Evolutionary conservation across 2,888 invertebrate genomes (phyloP), one percentile per base, ranked within the genome.

Genomic region (Beris morrisii): DNA sequence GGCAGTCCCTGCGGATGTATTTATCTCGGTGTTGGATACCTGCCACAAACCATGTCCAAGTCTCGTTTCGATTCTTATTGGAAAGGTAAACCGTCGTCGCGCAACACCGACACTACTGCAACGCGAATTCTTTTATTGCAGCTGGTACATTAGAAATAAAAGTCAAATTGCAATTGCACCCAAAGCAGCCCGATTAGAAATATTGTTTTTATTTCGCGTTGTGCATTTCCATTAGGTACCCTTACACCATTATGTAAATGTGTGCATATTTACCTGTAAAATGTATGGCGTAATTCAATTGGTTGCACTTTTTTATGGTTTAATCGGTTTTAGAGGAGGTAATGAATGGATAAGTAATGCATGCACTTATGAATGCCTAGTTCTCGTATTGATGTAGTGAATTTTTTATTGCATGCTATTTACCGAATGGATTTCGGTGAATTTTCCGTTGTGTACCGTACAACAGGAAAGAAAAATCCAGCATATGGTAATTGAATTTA

Each of bases 301-400:
- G 61, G 52, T 38, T 61, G 61, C 61, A 61, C 38, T 61, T 61
- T 59, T 61, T 61, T 53, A 50, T 61, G 52, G 43, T 52, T 52
- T 61, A 61, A 61, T 61, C 52, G 61, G 50, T 61, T 50, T 61
- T 61, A 50, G 52, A 50, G 52, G 52, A 61, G 61, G 61, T 61
- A 61, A 61, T 61, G 61, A 61, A 61, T 61, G 61, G 61, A 52
- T 13, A 38, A 3, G 22, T 38, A 38, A 7, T 38, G 22, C 38
- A 7, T 7, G 38, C 38, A 38, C 38, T 38, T 38, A 38, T 61
- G 61, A 61, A 61, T 61, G 61, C 52, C 61, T 50, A 52, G 50
- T 52, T 38, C 50, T 61, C 13, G 61, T 32, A 61, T 38, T 38
- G 38, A 5, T 5, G 38, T 38, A 7, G 61, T 52, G 50, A 22